Conservation (phyloP, 1,140 invertebrate genomes). For the Atopsyche davidsoni region DNA sequence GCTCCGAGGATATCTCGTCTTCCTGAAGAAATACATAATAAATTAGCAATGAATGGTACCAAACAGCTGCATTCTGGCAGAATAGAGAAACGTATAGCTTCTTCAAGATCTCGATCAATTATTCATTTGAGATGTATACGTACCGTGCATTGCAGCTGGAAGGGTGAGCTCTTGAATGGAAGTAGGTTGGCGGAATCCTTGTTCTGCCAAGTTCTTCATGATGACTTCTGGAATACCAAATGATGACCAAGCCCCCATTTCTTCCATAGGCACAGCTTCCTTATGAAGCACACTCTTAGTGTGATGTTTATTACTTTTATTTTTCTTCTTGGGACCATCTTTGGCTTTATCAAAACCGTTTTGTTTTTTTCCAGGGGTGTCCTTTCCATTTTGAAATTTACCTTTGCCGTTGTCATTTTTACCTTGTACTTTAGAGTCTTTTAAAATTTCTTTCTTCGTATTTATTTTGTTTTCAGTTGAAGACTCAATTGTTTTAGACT, state of each 20-base stretch:
- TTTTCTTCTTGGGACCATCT: constrained; percentile 27
- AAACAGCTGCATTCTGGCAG: no score
- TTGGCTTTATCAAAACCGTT: constrained; percentile 17
- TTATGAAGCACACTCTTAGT: constrained; percentile 30
- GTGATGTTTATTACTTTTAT: constrained; percentile 27
- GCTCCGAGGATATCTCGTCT: constrained; percentile 86
- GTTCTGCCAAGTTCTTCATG: constrained; percentile 65
- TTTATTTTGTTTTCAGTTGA: no score
- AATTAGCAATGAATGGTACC: no score
- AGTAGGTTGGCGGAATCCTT: constrained; percentile 76
- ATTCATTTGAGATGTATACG: no score
- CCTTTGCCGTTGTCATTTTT: constrained; percentile 34
- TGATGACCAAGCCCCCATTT: constrained; percentile 64
- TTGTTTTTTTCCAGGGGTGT: constrained; percentile 20
- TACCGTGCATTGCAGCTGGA: constrained; percentile 78
- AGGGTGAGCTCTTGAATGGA: constrained; percentile 73
- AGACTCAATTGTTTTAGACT: no score
- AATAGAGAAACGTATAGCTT: no score
- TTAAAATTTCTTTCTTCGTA: no score
- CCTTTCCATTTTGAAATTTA: constrained; percentile 28
- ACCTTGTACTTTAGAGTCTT: constrained; percentile 19
- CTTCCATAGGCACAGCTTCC: constrained; percentile 36
- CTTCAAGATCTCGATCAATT: no score
- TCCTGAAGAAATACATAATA: constrained; percentile 40
- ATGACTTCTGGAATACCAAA: constrained; percentile 65